These are phyloP conservation scores for Gasteruption jaculator DNA, from an alignment of 2,888 invertebrate species.

Conservation along the genomic window DNA sequence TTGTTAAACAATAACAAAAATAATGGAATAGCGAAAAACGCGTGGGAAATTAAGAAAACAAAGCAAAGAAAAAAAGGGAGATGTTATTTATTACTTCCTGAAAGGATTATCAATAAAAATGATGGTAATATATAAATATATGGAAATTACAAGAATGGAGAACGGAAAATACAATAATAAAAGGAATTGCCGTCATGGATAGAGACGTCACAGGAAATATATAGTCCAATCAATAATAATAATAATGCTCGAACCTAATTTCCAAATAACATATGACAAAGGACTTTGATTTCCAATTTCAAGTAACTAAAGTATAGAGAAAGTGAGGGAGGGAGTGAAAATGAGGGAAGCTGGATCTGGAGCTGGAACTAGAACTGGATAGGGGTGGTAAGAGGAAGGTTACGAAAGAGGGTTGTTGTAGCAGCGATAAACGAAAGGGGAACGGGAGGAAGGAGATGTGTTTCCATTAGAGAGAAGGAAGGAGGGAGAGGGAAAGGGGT, in stretches of 20 bases:
- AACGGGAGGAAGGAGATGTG: not conserved
- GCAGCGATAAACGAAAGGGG: conserved; percentile 1
- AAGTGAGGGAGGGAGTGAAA: not conserved
- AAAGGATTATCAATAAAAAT: too few species aligned
- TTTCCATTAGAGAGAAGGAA: not conserved
- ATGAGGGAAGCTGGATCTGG: not conserved
- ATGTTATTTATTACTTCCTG: too few species aligned
- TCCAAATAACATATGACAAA: too few species aligned
- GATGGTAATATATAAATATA: too few species aligned
- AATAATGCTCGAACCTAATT: too few species aligned
- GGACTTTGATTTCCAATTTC: too few species aligned
- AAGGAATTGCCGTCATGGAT: too few species aligned
- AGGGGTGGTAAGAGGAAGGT: not conserved
- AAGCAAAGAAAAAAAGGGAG: not conserved
- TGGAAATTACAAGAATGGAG: too few species aligned
- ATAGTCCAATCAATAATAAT: too few species aligned
- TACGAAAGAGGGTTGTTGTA: not conserved
- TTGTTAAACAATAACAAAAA: not conserved
- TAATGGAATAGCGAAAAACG: not conserved
- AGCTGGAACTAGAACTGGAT: not conserved
- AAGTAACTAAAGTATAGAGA: not conserved
- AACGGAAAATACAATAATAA: too few species aligned
- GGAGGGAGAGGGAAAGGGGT: not conserved
- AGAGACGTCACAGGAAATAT: too few species aligned
- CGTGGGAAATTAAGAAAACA: not conserved